A percentile compares a stretch with the other conserved stretches of the same genome.
These are phyloP conservation scores for Oppia nitens DNA, from an alignment of 1,140 invertebrate genomes.

Conservation along the genomic window DNA sequence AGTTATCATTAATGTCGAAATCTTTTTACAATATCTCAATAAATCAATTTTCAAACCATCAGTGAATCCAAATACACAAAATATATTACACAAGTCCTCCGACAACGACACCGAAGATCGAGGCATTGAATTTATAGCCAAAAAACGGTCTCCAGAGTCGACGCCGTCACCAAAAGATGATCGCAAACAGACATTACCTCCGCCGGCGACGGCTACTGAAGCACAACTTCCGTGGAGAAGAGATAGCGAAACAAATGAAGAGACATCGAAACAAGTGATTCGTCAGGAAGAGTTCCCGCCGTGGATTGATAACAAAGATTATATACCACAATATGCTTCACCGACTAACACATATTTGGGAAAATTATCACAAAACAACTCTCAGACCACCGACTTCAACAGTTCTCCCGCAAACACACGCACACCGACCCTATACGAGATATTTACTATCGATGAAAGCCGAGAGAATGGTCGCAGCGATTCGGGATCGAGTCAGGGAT, in stretches of 20 bases:
- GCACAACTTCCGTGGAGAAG: constrained; percentile 75
- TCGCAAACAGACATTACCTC: neutral
- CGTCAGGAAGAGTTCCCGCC: constrained; percentile 71
- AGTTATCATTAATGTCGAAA: neutral
- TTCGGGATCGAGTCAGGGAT: neutral
- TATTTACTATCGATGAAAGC: constrained; percentile 2
- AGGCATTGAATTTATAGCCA: constrained; percentile 65
- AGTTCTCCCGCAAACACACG: neutral
- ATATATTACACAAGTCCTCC: neutral
- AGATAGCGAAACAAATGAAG: constrained; percentile 39
- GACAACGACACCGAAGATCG: constrained; percentile 44
- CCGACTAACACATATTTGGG: constrained; percentile 75
- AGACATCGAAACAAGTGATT: neutral
- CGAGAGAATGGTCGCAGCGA: neutral
- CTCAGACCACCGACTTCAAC: neutral
- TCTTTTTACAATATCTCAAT: neutral
- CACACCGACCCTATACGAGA: constrained; percentile 10
- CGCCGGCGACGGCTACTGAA: constrained; percentile 57
- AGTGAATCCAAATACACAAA: neutral
- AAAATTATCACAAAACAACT: neutral
- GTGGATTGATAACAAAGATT: constrained; percentile 82
- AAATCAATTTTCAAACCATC: neutral
- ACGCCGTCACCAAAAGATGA: neutral
- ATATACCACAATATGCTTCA: constrained; percentile 62
- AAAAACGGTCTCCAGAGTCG: constrained; percentile 47